Evolutionary conservation across 2,113 vertebrate genomes (phyloP), one percentile per base, ranked within the genome.

Genomic region (Microcebus tavaratra): DNA sequence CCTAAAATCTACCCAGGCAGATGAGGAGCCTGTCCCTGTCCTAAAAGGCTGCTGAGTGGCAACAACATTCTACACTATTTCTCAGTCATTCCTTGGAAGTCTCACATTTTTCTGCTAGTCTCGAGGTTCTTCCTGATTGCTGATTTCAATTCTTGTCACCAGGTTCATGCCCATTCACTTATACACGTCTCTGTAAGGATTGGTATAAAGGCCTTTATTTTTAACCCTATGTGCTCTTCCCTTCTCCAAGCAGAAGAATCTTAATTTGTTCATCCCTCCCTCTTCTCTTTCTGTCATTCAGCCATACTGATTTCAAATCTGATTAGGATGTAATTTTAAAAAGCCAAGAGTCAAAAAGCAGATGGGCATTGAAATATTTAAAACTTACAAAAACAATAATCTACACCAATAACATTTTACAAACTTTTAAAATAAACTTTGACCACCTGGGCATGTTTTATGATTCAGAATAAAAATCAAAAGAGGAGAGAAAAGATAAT

Each of bases 321-420:
- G 45, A 88, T 76, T 94, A 48, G 48, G 55, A 78, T 80, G 27
- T 59, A 81, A 82, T 65, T 36, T 57, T 57, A 88, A 65, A 91
- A 88, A 85, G 45, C 53, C 73, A 90, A 53, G 9, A 85, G 89
- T 79, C 55, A 75, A 96, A 36, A 93, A 86, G 10, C 50, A 93
- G 68, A 53, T 89, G 23, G 31, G n/a, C 79, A 94, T 82, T 73
- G 79, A 97, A 95, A 97, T 79, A 96, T 45, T 79, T 92, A 79
- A 95, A 93, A 55, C n/a, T 79, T 93, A 72, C 5, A 80, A 87
- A 90, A 97, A 55, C 14, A 79, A 72, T 70, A 48, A 75, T 79
- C 55, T n/a, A 83, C 7, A 17, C 25, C 31, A 76, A 86, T 83
- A 85, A 86, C 29, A 61, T 91, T 81, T 85, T 80, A 70, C 76